A percentile compares a stretch with the other conserved stretches of the same genome.
Conservation (phyloP, 2,888 invertebrate genomes). For the Magallana nippona region DNA sequence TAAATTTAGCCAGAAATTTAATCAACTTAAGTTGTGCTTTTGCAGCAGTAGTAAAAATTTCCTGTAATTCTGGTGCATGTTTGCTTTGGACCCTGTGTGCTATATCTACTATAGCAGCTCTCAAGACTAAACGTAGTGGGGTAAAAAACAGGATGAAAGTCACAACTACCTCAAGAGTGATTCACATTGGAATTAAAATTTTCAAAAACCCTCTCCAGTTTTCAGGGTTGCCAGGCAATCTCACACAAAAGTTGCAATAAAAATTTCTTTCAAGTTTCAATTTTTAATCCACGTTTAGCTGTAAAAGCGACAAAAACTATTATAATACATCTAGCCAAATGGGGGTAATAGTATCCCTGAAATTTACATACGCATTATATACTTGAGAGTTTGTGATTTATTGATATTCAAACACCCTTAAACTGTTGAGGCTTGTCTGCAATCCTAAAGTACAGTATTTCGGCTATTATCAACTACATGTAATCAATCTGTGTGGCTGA, state of each 20-base stretch:
- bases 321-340: constrained; percentile 3
- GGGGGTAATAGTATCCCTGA: background rate
- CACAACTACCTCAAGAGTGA: constrained; percentile 12
- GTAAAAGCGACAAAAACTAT: background rate
- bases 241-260: constrained; percentile 31
- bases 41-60: background rate
- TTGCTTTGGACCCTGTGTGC: constrained; percentile 14
- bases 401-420: background rate
- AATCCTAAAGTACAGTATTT: background rate
- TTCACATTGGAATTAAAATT: constrained; percentile 20
- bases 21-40: constrained; percentile 1
- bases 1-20: background rate
- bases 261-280: background rate
- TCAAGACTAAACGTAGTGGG: background rate
- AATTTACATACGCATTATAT: constrained; percentile 23
- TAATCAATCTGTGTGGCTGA: background rate
- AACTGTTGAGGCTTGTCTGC: background rate
- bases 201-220: constrained; percentile 1
- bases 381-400: constrained; percentile 13
- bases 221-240: constrained; percentile 13
- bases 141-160: constrained; percentile 1
- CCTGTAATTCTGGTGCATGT: constrained; percentile 1
- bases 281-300: background rate
- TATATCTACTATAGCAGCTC: background rate
- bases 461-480: background rate